phyloP scores from a whole-genome alignment of 2,797 vertebrate species.

The Sebastes matsubarae region DNA sequence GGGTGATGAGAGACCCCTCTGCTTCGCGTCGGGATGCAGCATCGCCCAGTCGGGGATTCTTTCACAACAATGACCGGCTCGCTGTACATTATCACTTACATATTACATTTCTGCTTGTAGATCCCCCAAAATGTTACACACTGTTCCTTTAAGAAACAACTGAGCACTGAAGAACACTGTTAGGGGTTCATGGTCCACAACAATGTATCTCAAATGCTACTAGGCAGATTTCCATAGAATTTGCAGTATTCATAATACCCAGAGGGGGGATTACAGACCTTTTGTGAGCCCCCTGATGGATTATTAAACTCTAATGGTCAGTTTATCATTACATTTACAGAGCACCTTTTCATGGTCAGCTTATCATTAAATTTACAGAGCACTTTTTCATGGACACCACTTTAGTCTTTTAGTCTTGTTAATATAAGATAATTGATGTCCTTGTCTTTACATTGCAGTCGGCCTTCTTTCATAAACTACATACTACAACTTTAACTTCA shows the following conservation, averaged over 20 bases:
- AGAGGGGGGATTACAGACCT: neutral
- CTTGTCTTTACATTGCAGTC: neutral
- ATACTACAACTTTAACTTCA: neutral
- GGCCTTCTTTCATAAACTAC: neutral
- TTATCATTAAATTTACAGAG: neutral
- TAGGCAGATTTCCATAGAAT: neutral
- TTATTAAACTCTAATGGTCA: neutral
- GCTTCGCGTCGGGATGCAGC: too few relatives aligned
- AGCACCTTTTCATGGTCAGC: neutral
- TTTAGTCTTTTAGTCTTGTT: neutral
- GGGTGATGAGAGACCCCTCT: too few relatives aligned
- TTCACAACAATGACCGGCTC: too few relatives aligned
- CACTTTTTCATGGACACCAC: neutral
- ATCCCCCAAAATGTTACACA: too few relatives aligned
- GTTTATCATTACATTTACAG: neutral
- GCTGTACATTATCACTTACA: too few relatives aligned
- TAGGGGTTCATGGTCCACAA: neutral
- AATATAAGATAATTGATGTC: neutral
- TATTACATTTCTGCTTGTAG: too few relatives aligned
- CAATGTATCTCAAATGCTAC: neutral
- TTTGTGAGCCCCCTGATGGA: neutral
- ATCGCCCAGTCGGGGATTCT: too few relatives aligned
- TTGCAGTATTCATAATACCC: neutral
- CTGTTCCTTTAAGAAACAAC: neutral
- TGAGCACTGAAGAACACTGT: neutral